Percentiles rank a stretch among this genome's conserved stretches.
phyloP scores from a whole-genome alignment of 1,140 invertebrate species.

The Penaeus japonicus region DNA sequence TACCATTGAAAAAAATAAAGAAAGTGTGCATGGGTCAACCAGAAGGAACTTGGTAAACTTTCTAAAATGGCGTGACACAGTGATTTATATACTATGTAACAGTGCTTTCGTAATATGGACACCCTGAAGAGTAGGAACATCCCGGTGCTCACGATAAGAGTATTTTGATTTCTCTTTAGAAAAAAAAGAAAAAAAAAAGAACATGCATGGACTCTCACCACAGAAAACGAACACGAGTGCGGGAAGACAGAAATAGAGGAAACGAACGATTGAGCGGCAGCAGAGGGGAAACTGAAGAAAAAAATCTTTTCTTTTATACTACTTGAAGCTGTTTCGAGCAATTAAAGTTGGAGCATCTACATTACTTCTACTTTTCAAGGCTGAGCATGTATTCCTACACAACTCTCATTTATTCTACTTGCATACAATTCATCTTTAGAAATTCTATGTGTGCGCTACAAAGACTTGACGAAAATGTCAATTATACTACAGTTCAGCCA shows the following conservation, averaged over 20 bases:
- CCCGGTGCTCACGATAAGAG: conserved; percentile 23
- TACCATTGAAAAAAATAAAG: conserved; percentile 32
- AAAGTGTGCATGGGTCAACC: conserved; percentile 50
- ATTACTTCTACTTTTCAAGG: conserved; percentile 46
- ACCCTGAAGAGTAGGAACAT: conserved; percentile 27
- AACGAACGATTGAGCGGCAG: conserved; percentile 31
- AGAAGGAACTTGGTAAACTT: conserved; percentile 21
- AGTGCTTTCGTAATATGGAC: conserved; percentile 22
- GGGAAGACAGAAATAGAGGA: conserved; percentile 8
- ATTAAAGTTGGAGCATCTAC: conserved; percentile 45
- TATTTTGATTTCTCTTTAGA: no score
- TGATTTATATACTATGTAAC: conserved; percentile 13
- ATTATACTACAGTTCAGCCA: conserved; percentile 7
- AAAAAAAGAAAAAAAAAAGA: background rate
- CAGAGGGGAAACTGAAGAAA: conserved; percentile 3
- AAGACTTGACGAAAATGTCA: background rate
- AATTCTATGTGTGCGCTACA: background rate
- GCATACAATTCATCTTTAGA: conserved; percentile 27
- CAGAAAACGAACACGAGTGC: conserved; percentile 50
- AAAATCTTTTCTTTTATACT: conserved; percentile 10
- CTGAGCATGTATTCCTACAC: conserved; percentile 30
- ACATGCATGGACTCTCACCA: conserved; percentile 52
- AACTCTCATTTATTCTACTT: conserved; percentile 23
- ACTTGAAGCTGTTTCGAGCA: conserved; percentile 42
- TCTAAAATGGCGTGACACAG: conserved; percentile 37